A percentile compares a stretch with the other conserved stretches of the same genome.
Conservation (phyloP, 1,140 invertebrate genomes). For the Mamestra configurata region DNA sequence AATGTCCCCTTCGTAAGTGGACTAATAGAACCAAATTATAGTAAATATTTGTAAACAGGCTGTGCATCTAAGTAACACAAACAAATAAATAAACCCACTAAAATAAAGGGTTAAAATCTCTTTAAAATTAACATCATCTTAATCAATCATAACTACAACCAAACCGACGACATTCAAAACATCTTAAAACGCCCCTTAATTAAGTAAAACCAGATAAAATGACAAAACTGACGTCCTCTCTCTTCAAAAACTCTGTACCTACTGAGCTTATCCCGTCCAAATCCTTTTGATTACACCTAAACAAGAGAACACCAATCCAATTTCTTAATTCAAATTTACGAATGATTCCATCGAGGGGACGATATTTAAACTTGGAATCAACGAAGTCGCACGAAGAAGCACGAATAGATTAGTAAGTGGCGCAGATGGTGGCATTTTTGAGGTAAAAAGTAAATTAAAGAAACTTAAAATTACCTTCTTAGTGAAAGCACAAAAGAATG, state of each 20-base stretch:
- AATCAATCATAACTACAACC: slow-evolving; percentile 28
- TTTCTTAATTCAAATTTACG: slow-evolving; percentile 59
- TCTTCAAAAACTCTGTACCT: not conserved
- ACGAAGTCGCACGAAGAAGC: slow-evolving; percentile 7
- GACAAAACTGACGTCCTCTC: not conserved
- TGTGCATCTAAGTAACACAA: too few relatives aligned
- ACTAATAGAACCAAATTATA: too few relatives aligned
- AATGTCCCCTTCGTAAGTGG: too few relatives aligned
- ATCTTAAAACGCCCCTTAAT: not conserved
- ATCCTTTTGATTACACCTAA: slow-evolving; percentile 45
- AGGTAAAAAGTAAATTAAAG: too few relatives aligned
- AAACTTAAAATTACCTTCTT: too few relatives aligned
- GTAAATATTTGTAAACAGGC: too few relatives aligned
- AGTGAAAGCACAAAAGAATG: too few relatives aligned
- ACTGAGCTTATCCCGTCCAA: slow-evolving; percentile 34
- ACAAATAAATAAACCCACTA: too few relatives aligned
- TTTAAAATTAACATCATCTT: not conserved
- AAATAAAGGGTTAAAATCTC: too few relatives aligned
- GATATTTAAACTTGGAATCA: slow-evolving; percentile 54
- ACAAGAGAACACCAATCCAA: slow-evolving; percentile 58
- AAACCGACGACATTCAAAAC: slow-evolving; percentile 7
- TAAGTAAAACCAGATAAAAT: slow-evolving; percentile 22
- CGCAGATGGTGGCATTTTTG: too few relatives aligned
- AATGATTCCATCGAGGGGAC: slow-evolving; percentile 49
- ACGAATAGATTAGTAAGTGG: slow-evolving; percentile 27